Conservation (phyloP, 2,797 vertebrate genomes). For the Megalops cyprinoides region DNA sequence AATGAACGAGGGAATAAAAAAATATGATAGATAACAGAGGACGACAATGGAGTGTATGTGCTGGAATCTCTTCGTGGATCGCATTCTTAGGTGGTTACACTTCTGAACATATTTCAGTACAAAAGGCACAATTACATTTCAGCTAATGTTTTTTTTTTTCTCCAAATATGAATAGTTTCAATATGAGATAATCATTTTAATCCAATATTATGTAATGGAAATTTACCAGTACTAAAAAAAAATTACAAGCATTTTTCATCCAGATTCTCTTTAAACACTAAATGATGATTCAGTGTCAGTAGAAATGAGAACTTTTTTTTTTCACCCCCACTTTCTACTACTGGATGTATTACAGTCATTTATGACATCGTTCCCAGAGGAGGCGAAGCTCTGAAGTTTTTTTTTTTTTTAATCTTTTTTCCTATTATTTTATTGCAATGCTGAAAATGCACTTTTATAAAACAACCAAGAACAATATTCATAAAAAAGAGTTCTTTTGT, state of each 20-base stretch:
- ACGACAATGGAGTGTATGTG: background rate
- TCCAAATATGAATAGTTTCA: background rate
- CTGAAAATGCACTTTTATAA: slow-evolving; percentile 40
- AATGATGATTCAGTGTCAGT: background rate
- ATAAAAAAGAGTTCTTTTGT: slow-evolving; percentile 44
- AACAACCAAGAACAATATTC: slow-evolving; percentile 45
- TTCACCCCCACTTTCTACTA: background rate
- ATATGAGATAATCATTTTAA: background rate
- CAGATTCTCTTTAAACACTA: background rate
- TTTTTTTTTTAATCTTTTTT: background rate
- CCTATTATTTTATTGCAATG: slow-evolving; percentile 49
- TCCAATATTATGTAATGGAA: background rate
- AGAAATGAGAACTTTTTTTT: background rate
- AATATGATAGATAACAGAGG: background rate
- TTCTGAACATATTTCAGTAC: background rate
- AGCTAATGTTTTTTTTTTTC: background rate
- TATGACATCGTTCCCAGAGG: slow-evolving; percentile 43
- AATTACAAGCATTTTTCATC: background rate
- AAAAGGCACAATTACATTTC: background rate
- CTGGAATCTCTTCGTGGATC: background rate
- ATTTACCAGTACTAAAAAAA: background rate
- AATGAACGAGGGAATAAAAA: background rate
- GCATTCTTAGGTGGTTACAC: background rate
- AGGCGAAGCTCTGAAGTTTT: slow-evolving; percentile 14
- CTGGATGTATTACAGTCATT: slow-evolving; percentile 44